A percentile compares a stretch with the other conserved stretches of the same genome.
phyloP scores from a whole-genome alignment of 92 coral and sea anemone genomes.

The Nematostella vectensis region DNA sequence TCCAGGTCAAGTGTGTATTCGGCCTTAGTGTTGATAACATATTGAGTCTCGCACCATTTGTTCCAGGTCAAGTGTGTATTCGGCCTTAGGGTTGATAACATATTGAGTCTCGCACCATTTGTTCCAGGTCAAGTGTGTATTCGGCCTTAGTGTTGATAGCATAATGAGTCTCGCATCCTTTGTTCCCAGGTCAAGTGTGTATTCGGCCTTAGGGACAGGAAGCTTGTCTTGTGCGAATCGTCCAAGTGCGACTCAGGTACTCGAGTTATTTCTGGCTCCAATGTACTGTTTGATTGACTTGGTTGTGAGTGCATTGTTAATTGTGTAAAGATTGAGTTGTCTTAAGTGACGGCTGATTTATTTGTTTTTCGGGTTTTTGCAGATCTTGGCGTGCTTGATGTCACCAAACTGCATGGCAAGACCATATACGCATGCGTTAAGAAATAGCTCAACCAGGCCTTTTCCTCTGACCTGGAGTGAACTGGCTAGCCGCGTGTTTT shows the following conservation, averaged over 20 bases:
- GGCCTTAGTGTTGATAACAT: too few species aligned
- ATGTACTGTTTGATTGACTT: too few species aligned
- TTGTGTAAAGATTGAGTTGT: background rate
- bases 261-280: background rate
- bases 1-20: too few species aligned
- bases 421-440: constrained; percentile 24
- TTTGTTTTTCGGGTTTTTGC: background rate
- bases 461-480: too few species aligned
- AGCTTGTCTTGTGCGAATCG: constrained; percentile 31
- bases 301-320: background rate
- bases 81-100: too few species aligned
- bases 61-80: too few species aligned
- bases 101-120: too few species aligned
- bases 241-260: constrained; percentile 41
- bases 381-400: constrained; percentile 4
- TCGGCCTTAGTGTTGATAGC: too few species aligned
- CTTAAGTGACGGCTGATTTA: background rate
- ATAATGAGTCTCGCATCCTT: too few species aligned
- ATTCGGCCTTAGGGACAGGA: constrained; percentile 55
- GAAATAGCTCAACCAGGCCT: constrained; percentile 13
- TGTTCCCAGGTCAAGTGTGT: constrained; percentile 49
- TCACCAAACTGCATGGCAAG: constrained; percentile 13
- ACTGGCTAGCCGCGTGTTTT: too few species aligned
- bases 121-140: constrained; percentile 50
- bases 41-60: too few species aligned